Evolutionary conservation across 2,797 vertebrate species (phyloP).

Genomic region (Periparus ater): DNA sequence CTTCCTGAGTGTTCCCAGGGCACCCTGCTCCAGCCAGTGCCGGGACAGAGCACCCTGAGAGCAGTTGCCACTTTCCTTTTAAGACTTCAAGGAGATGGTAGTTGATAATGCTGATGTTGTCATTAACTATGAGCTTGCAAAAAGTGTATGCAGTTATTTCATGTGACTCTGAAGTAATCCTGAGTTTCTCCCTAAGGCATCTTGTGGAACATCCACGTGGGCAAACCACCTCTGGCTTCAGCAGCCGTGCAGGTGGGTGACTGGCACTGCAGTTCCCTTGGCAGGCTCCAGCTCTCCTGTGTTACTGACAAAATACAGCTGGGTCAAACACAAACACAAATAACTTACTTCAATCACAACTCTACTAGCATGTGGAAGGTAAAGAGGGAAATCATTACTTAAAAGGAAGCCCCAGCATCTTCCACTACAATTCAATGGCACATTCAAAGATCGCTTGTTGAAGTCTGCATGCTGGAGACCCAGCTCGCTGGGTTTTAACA

Average conservation of each 20-base stretch:
- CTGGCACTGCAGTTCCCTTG: background rate
- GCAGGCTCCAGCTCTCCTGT: background rate
- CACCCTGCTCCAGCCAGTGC: background rate
- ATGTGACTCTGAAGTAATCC: background rate
- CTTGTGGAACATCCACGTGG: background rate
- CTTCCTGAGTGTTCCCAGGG: background rate
- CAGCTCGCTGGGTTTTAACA: background rate
- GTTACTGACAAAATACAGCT: background rate
- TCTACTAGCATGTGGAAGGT: background rate
- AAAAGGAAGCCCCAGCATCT: background rate
- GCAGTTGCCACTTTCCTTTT: background rate
- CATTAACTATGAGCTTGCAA: background rate
- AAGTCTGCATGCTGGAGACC: fast-evolving
- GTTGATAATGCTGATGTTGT: background rate
- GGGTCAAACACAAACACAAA: background rate
- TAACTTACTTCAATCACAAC: background rate
- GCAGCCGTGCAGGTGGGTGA: background rate
- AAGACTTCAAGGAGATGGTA: background rate
- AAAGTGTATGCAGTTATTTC: background rate
- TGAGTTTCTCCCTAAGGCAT: background rate
- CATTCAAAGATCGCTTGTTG: background rate
- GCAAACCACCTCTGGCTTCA: background rate
- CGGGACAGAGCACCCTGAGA: background rate
- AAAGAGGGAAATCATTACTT: background rate
- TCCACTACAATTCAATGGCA: background rate